Base-by-base conservation (phyloP, 2,113 vertebrate genomes). In the Urocolius indicus region DNA sequence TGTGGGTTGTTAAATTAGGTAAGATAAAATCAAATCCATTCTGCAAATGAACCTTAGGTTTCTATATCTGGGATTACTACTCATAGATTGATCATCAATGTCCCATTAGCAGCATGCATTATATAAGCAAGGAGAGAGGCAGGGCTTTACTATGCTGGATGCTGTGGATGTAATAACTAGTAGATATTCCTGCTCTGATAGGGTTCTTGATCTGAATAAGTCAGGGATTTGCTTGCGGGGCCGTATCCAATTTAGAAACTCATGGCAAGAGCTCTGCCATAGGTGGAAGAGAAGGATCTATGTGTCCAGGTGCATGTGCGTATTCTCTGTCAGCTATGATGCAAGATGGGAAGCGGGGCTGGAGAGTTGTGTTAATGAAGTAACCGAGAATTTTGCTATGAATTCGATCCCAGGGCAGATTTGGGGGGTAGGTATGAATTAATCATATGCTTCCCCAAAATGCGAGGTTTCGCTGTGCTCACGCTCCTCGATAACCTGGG, bases 241-340 rank as follows among this genome's bases (percentile, higher is more conserved):
- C 71, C 43, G 24, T 82, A 94, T 63, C 80, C 84, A 65, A 52
- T 89, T 93, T n/a, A 89, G 93, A 43, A 68, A 57, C 27, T 51
- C 11, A 0, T 2, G 48, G 43, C 57, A 6, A 3, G 71, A 38
- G 54, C 26, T 4, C 34, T 16, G 51, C 43, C 32, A 11, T 30
- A n/a, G 54, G 34, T 18, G 16, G 59, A 34, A 20, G 2, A 13
- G 0, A 24, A 61, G 45, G 46, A 52, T 41, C 62, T 49, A 0
- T 0, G 2, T 11, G 54, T 91, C n/a, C 79, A 5, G 46, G 34
- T 1, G 26, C 0, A 8, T 1, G 20, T 19, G 34, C 29, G 1
- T 2, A 11, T 21, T 57, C 45, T 49, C 36, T 5, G 0, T 26
- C 46, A 32, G 73, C 74, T 45, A 48, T 2, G 79, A 29, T 67